A percentile compares a stretch with the other conserved stretches of the same genome.
These are phyloP conservation scores for Epinotia nisella DNA, from an alignment of 2,888 invertebrate species.

Conservation along the genomic window DNA sequence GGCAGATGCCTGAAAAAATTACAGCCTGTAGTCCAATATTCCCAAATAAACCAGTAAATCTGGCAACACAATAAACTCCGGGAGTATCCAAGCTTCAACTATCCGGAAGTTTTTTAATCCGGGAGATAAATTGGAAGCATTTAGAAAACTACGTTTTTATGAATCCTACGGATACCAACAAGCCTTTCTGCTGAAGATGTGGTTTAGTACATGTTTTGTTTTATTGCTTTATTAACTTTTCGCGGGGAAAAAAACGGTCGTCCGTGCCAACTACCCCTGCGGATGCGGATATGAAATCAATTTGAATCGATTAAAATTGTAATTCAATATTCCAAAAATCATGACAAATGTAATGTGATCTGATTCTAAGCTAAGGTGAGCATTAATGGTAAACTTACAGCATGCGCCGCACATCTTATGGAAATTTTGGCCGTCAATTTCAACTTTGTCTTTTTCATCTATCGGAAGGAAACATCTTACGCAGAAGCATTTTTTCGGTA, in stretches of 20 bases:
- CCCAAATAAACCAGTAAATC: neutral
- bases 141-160: neutral
- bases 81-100: neutral
- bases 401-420: conserved; percentile 75
- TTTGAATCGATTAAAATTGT: neutral
- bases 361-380: no score
- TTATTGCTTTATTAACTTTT: neutral
- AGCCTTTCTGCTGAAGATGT: neutral
- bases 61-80: neutral
- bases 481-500: conserved; percentile 74
- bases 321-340: no score
- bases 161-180: neutral
- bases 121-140: neutral
- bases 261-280: neutral
- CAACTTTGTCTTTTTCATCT: conserved; percentile 68
- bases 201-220: no score
- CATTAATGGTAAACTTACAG: conserved; percentile 63
- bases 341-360: neutral
- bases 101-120: neutral
- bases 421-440: conserved; percentile 74
- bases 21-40: neutral
- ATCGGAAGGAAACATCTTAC: conserved; percentile 75
- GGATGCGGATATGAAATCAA: conserved; percentile 1
- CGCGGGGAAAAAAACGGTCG: neutral
- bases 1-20: conserved; percentile 67